A percentile compares a stretch with the other conserved stretches of the same genome.
These are phyloP conservation scores for Drosophila nr. perissopoda DNA, from an alignment of 2,888 invertebrate genomes.

Conservation along the genomic window DNA sequence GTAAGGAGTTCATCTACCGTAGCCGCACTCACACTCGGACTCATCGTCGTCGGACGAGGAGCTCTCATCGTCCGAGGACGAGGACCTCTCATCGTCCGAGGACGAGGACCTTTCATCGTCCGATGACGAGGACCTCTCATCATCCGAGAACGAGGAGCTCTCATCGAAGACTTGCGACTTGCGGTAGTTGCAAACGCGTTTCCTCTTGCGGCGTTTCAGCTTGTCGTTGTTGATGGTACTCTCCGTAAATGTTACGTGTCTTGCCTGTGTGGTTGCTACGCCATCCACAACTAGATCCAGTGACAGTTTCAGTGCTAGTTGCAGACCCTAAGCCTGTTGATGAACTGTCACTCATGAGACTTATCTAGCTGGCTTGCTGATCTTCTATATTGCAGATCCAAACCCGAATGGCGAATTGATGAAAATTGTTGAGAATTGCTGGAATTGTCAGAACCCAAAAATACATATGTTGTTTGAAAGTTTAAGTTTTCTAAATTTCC, in stretches of 20 bases:
- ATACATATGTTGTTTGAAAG: background rate
- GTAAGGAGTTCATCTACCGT: background rate
- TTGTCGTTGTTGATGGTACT: conserved; percentile 64
- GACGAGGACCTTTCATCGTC: conserved; percentile 70
- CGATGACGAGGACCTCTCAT: conserved; percentile 66
- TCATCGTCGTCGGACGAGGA: too few relatives aligned
- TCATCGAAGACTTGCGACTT: conserved; percentile 59
- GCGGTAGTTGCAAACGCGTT: conserved; percentile 69
- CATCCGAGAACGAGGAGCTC: conserved; percentile 69
- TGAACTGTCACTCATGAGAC: background rate
- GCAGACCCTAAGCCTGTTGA: background rate
- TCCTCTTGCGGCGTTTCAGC: conserved; percentile 62
- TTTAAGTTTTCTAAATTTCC: background rate
- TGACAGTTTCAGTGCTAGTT: background rate
- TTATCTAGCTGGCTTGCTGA: conserved; percentile 1
- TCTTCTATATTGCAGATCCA: conserved; percentile 27
- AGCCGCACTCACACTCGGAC: background rate
- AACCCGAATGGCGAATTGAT: background rate
- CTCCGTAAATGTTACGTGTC: conserved; percentile 50
- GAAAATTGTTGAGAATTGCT: background rate
- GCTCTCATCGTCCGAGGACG: conserved; percentile 64
- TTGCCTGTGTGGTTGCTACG: conserved; percentile 3
- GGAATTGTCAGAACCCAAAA: background rate
- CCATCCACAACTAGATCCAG: too few relatives aligned
- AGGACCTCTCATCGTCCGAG: conserved; percentile 64